Evolutionary conservation across 2,888 invertebrate genomes (phyloP).

Genomic region (Pseudococcus longispinus): DNA sequence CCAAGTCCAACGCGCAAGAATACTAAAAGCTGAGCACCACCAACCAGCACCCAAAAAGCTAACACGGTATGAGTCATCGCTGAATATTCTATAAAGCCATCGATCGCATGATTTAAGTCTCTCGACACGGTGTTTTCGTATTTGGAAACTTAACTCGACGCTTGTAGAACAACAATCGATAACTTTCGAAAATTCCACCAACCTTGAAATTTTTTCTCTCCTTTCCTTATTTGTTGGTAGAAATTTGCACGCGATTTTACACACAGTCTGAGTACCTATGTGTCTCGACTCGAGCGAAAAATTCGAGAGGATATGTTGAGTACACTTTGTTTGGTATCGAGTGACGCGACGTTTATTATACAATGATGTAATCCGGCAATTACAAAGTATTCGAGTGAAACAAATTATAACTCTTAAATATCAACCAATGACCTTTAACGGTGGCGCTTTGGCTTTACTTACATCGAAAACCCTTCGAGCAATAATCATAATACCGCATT

Average conservation of each 20-base stretch:
- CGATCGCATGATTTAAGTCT: slow-evolving; percentile 46
- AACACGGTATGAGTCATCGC: slow-evolving; percentile 13
- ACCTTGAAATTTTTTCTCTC: slow-evolving; percentile 6
- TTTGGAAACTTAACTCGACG: background rate
- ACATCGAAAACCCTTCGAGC: background rate
- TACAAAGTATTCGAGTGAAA: slow-evolving; percentile 1
- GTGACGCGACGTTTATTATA: background rate
- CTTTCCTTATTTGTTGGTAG: background rate
- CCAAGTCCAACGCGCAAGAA: background rate
- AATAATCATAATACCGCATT: background rate
- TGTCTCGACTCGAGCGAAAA: background rate
- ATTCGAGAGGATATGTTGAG: background rate
- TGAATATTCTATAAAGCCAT: slow-evolving; percentile 18
- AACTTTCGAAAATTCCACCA: slow-evolving; percentile 1
- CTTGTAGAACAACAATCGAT: background rate
- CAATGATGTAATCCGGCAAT: background rate
- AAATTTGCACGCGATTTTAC: slow-evolving; percentile 20
- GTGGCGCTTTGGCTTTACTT: background rate
- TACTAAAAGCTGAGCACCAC: slow-evolving; percentile 18
- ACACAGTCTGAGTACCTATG: background rate
- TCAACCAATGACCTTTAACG: slow-evolving; percentile 14
- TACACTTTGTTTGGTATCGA: background rate
- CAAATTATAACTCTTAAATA: slow-evolving; percentile 17
- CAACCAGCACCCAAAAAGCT: slow-evolving; percentile 11
- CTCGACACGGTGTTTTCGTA: background rate